A percentile compares a stretch with the other conserved stretches of the same genome.
Evolutionary conservation across 1,140 invertebrate species (phyloP).

Genomic region (Hestina assimilis): DNA sequence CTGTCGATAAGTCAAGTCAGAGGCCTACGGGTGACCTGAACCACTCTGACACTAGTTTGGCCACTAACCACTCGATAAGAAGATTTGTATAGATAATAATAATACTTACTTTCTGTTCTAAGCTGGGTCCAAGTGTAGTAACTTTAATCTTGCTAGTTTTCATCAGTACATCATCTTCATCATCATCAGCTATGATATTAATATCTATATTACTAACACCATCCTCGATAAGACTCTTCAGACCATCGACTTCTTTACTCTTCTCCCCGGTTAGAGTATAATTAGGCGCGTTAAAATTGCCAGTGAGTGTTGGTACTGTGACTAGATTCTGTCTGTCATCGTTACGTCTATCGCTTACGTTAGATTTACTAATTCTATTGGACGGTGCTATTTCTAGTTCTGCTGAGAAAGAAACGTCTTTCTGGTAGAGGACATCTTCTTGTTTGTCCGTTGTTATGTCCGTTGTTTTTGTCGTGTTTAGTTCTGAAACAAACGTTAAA

Average conservation of each 20-base stretch:
- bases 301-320: slow-evolving; percentile 37
- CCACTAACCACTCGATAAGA: not conserved
- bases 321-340: slow-evolving; percentile 41
- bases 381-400: slow-evolving; percentile 81
- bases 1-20: too few species aligned
- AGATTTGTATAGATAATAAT: not conserved
- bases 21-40: too few species aligned
- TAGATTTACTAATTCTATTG: slow-evolving; percentile 64
- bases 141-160: slow-evolving; percentile 49
- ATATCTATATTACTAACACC: slow-evolving; percentile 70
- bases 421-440: slow-evolving; percentile 90
- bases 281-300: slow-evolving; percentile 35
- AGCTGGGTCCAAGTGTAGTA: slow-evolving; percentile 72
- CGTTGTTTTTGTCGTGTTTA: slow-evolving; percentile 83
- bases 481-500: slow-evolving; percentile 81
- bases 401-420: slow-evolving; percentile 89
- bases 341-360: slow-evolving; percentile 61
- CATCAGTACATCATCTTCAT: slow-evolving; percentile 34
- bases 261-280: slow-evolving; percentile 63
- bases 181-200: slow-evolving; percentile 64
- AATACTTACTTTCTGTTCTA: slow-evolving; percentile 72
- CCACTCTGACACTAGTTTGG: too few species aligned
- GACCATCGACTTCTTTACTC: slow-evolving; percentile 61
- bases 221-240: slow-evolving; percentile 69
- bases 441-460: slow-evolving; percentile 79